phyloP scores from a whole-genome alignment of 2,113 vertebrate species.

The Silurus glanis region DNA sequence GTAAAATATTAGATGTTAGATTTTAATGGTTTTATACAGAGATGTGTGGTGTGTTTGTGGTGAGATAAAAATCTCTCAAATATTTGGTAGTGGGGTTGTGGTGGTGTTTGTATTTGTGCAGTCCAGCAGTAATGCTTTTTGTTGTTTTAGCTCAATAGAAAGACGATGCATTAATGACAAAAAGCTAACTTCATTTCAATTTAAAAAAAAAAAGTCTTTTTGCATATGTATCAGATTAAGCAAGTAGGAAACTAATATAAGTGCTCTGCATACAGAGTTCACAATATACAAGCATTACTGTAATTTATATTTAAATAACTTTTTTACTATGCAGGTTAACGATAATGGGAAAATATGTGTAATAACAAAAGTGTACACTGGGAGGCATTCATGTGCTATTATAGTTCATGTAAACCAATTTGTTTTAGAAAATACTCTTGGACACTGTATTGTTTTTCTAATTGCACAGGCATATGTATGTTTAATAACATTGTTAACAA shows the following conservation, averaged over 20 bases:
- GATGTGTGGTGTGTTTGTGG: not conserved
- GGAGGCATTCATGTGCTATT: constrained; percentile 37
- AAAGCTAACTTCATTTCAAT: not conserved
- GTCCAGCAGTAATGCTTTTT: not conserved
- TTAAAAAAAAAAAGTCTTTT: not conserved
- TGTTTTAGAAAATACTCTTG: not conserved
- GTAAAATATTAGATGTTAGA: not conserved
- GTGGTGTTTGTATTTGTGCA: not conserved
- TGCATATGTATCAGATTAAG: not conserved
- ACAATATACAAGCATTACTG: not conserved
- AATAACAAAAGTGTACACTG: constrained; percentile 26
- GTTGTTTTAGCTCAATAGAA: not conserved
- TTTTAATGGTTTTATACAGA: not conserved
- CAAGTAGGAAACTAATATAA: not conserved
- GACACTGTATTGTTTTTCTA: not conserved
- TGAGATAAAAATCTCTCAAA: not conserved
- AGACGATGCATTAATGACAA: not conserved
- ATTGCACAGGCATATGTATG: not conserved
- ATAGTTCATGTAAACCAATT: not conserved
- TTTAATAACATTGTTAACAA: not conserved
- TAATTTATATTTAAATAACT: not conserved
- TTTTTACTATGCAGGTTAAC: not conserved
- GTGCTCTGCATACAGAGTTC: too few relatives aligned
- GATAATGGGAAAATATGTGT: not conserved
- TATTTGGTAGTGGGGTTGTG: not conserved